Evolutionary conservation across 2,113 vertebrate genomes (phyloP).

Genomic region (Spilogale gracilis): DNA sequence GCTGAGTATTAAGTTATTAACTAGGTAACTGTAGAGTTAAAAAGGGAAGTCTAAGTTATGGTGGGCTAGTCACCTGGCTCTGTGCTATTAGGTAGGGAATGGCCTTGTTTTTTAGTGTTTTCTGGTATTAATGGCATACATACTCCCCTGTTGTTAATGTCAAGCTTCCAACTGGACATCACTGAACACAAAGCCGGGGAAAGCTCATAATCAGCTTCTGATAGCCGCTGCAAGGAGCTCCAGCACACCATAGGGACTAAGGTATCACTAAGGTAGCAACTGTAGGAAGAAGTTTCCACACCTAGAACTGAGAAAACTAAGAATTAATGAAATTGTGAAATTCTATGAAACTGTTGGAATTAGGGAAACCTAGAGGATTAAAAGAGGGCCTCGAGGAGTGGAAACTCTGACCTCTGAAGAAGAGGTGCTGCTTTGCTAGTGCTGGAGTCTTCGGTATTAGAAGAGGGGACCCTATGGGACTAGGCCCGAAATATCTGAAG

Average conservation of each 20-base stretch:
- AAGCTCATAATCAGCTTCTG: not conserved
- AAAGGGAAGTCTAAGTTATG: not conserved
- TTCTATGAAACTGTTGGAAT: not conserved
- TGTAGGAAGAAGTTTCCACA: not conserved
- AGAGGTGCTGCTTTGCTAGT: not conserved
- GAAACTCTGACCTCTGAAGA: not conserved
- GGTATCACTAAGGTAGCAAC: not conserved
- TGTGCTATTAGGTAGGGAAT: not conserved
- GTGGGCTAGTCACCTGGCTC: not conserved
- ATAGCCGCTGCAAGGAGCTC: not conserved
- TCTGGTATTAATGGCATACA: not conserved
- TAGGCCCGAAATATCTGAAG: not conserved
- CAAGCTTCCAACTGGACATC: not conserved
- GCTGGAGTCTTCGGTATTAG: not conserved
- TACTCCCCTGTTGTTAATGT: not conserved
- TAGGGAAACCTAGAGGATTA: not conserved
- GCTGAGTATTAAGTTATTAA: not conserved
- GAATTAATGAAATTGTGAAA: not conserved
- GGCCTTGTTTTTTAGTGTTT: not conserved
- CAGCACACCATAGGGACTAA: not conserved
- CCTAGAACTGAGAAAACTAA: not conserved
- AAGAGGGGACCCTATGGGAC: not conserved
- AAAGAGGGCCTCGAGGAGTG: not conserved
- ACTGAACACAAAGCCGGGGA: not conserved
- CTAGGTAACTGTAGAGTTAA: not conserved